Base-by-base conservation (phyloP, 2,113 vertebrate species). In the Bungarus multicinctus region DNA sequence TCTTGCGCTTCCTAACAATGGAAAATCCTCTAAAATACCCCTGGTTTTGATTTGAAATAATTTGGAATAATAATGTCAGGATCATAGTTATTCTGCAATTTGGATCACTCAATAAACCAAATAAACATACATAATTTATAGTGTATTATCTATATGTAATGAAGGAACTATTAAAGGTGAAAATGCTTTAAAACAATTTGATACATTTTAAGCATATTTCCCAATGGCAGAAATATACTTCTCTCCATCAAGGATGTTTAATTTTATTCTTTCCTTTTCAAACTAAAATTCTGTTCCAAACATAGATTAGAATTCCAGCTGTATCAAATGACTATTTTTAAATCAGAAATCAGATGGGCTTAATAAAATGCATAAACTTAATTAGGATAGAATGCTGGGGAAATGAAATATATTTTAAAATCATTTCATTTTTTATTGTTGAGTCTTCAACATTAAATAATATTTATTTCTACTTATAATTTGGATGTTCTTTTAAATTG, bases 251-350 rank as follows among this genome's bases (percentile, higher is more conserved):
- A 52, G 60, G 69, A 92, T 0, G 0, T 60, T 60, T 60, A 60
- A 1, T 39, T 89, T 10, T 64, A 90, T 93, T 87, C 8, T 91
- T 58, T 60, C 4, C 81, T 30, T 86, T 3, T 88, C 90, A 85
- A 25, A 91, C 69, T 87, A 52, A 85, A 85, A 53, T 10, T 90
- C 43, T 89, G 91, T 94, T 95, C 91, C 94, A 94, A 94, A 74
- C 94, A 52, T 53, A 91, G 43, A 0, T 25, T 93, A 96, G 93
- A 96, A 97, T 96, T 94, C 93, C 85, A 89, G 95, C 0, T 60
- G 25, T 0, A 94, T 93, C 91, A 91, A 93, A 93, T 30, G 87
- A 93, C 93, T 94, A 95, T 94, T 95, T 91, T 91, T 39, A 92
- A 92, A 60, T 34, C 18, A 92, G 89, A n/a, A 23, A 58, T 95